Percentiles rank a stretch among this genome's conserved stretches.
These are phyloP conservation scores for Panagrolaimus sp. DNA, from an alignment of 1,140 invertebrate species.

Conservation along the genomic window DNA sequence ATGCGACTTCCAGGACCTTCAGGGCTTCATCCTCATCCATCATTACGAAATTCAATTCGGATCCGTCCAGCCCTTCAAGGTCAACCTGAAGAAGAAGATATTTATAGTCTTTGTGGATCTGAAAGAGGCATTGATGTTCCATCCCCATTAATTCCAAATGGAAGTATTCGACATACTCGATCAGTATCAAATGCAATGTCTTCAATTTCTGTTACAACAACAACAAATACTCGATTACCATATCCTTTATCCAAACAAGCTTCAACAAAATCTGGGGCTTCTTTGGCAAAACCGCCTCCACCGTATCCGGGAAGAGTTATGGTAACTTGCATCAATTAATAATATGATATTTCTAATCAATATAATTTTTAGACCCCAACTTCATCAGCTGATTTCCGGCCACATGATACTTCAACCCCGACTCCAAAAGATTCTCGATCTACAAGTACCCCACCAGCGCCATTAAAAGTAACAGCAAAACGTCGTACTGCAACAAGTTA, in stretches of 20 bases:
- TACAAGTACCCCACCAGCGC: background rate
- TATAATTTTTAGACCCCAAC: conserved; percentile 16
- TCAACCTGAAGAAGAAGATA: conserved; percentile 23
- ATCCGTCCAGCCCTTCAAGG: background rate
- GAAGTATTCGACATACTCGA: conserved; percentile 7
- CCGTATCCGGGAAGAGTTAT: conserved; percentile 7
- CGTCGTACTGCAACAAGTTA: background rate
- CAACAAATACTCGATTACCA: background rate
- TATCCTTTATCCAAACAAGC: too few species aligned
- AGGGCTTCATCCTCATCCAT: background rate
- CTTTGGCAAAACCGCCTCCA: background rate
- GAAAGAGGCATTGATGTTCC: conserved; percentile 21
- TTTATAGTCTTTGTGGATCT: conserved; percentile 25
- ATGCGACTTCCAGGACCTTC: background rate
- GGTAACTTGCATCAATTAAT: too few species aligned
- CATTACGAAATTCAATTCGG: conserved; percentile 29
- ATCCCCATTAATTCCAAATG: background rate
- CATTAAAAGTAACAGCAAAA: background rate
- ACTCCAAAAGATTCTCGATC: background rate
- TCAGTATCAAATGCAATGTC: background rate
- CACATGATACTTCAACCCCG: conserved; percentile 3
- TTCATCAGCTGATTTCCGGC: background rate
- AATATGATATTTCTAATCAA: too few species aligned
- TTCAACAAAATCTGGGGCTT: too few species aligned
- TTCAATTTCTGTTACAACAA: background rate